Evolutionary conservation across 2,888 invertebrate genomes (phyloP).

Genomic region (Zygothrica quintamaculata): DNA sequence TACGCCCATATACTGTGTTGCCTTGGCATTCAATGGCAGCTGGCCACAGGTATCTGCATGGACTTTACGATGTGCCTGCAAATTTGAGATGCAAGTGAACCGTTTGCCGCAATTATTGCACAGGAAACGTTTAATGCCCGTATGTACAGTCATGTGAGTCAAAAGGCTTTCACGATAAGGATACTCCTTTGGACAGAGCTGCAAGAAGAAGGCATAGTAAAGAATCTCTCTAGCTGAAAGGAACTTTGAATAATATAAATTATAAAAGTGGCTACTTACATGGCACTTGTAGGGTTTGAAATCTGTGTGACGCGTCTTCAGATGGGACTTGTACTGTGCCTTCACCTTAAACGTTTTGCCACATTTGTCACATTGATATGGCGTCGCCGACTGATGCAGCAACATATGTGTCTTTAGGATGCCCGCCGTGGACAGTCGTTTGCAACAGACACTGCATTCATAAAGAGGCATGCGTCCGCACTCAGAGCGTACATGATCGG

Average conservation of each 20-base stretch:
- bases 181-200: slow-evolving; percentile 84
- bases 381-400: slow-evolving; percentile 84
- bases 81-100: slow-evolving; percentile 86
- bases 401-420: slow-evolving; percentile 85
- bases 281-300: slow-evolving; percentile 86
- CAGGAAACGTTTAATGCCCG: slow-evolving; percentile 85
- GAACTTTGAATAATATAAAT: too few species aligned
- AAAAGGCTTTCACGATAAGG: slow-evolving; percentile 85
- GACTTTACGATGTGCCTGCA: slow-evolving; percentile 85
- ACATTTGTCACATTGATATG: slow-evolving; percentile 82
- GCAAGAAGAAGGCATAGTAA: slow-evolving; percentile 23
- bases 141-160: slow-evolving; percentile 85
- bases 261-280: slow-evolving; percentile 74
- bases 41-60: slow-evolving; percentile 85
- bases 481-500: slow-evolving; percentile 84
- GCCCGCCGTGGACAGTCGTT: slow-evolving; percentile 84
- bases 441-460: slow-evolving; percentile 83
- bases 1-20: slow-evolving; percentile 83
- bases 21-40: slow-evolving; percentile 82
- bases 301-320: slow-evolving; percentile 85
- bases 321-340: slow-evolving; percentile 83
- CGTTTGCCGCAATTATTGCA: slow-evolving; percentile 85
- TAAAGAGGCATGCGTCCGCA: slow-evolving; percentile 84
- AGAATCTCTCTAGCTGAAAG: too few species aligned
- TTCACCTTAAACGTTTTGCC: slow-evolving; percentile 83